Percentiles rank a stretch among this genome's conserved stretches.
These are phyloP conservation scores for Drosophila repleta DNA, from an alignment of 1,140 invertebrate species.

Conservation along the genomic window DNA sequence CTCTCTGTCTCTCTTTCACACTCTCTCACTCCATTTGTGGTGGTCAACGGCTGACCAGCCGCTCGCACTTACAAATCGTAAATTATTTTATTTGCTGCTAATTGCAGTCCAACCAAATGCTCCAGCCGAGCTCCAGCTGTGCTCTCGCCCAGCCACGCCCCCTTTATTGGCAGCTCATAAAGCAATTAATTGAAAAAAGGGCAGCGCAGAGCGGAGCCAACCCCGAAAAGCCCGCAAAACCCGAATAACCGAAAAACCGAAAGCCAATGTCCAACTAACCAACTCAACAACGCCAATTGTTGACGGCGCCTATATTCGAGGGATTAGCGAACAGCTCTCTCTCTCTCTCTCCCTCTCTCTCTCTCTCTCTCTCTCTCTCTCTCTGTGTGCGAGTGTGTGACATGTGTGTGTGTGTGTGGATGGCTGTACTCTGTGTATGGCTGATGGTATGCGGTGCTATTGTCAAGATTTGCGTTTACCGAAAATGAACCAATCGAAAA, in stretches of 20 bases:
- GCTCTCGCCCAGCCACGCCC: conserved; percentile 34
- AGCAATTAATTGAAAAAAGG: conserved; percentile 64
- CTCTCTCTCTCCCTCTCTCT: background rate
- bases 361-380: background rate
- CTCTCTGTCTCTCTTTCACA: background rate
- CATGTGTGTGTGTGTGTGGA: conserved; percentile 1
- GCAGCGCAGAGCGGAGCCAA: background rate
- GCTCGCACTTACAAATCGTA: conserved; percentile 46
- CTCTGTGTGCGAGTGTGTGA: conserved; percentile 14
- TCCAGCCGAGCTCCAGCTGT: conserved; percentile 32
- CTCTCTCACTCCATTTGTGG: background rate
- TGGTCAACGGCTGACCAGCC: conserved; percentile 7
- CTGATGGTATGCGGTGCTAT: conserved; percentile 22
- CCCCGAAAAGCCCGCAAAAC: conserved; percentile 18
- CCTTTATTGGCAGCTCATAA: conserved; percentile 76
- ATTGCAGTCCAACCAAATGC: conserved; percentile 75
- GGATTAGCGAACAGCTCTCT: conserved; percentile 52
- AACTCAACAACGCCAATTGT: conserved; percentile 63
- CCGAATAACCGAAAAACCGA: conserved; percentile 29
- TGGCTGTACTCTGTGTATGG: background rate
- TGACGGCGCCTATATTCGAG: conserved; percentile 55
- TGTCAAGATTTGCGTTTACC: conserved; percentile 58
- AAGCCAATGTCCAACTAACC: conserved; percentile 50
- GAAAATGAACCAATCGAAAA: conserved; percentile 63
- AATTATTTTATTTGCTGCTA: conserved; percentile 83